These are phyloP conservation scores for Ophion costatus DNA, from an alignment of 2,888 invertebrate genomes.

Conservation along the genomic window DNA sequence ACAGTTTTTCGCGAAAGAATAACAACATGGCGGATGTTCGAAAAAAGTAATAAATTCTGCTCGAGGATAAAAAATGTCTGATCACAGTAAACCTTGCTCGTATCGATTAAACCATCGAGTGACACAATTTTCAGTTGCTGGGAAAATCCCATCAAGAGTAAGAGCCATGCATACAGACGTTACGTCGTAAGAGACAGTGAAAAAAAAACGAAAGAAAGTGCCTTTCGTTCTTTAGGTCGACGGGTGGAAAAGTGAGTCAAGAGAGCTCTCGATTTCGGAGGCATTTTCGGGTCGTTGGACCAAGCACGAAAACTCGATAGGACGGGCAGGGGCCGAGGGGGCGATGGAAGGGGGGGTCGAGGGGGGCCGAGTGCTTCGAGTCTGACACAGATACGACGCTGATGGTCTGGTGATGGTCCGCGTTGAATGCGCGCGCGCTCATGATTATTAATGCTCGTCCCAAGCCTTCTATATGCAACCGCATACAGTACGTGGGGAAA, in stretches of 20 bases:
- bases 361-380: conserved; percentile 48
- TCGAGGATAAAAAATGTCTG: no score
- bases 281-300: conserved; percentile 63
- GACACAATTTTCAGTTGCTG: no score
- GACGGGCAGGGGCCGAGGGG: not conserved
- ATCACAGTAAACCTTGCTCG: no score
- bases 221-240: conserved; percentile 47
- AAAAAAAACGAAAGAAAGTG: conserved; percentile 32
- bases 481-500: conserved; percentile 6
- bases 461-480: conserved; percentile 27
- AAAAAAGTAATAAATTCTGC: no score
- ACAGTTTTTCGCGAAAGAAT: no score
- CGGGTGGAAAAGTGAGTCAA: conserved; percentile 31
- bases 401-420: conserved; percentile 56
- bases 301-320: conserved; percentile 54
- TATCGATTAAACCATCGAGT: no score
- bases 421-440: conserved; percentile 58
- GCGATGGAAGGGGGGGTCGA: conserved; percentile 1
- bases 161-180: conserved; percentile 31
- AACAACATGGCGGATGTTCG: no score
- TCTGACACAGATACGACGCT: conserved; percentile 66
- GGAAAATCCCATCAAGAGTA: not conserved
- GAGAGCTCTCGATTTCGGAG: conserved; percentile 63
- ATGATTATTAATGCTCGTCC: conserved; percentile 67
- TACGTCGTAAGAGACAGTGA: conserved; percentile 35